Percentiles rank a stretch among this genome's conserved stretches.
These are phyloP conservation scores for Xenopus petersii DNA, from an alignment of 2,797 vertebrate species.

Conservation along the genomic window DNA sequence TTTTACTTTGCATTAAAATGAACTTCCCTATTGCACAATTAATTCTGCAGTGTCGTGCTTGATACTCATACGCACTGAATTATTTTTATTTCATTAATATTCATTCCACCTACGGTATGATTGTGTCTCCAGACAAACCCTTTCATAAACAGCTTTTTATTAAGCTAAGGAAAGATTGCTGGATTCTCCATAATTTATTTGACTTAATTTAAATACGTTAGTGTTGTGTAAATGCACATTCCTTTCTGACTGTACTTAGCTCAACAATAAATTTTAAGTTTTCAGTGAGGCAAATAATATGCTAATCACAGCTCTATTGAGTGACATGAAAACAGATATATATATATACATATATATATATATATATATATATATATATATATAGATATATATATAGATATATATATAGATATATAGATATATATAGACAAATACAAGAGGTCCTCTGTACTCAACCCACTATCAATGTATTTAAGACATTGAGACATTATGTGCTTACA, in stretches of 20 bases:
- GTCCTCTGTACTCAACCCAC: too few species aligned
- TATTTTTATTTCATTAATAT: constrained; percentile 1
- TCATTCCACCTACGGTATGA: not conserved
- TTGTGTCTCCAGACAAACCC: not conserved
- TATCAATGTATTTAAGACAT: too few species aligned
- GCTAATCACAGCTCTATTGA: too few species aligned
- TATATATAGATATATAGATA: too few species aligned
- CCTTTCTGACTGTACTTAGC: not conserved
- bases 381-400: too few species aligned
- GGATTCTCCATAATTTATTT: not conserved
- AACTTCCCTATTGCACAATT: not conserved
- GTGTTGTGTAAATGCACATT: not conserved
- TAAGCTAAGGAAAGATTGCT: not conserved
- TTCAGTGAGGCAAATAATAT: too few species aligned
- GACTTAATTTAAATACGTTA: not conserved
- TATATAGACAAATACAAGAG: too few species aligned
- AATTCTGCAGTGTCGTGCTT: not conserved
- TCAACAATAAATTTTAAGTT: too few species aligned
- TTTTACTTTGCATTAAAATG: constrained; percentile 14
- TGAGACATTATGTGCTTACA: too few species aligned
- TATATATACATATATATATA: too few species aligned
- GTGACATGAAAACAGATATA: too few species aligned
- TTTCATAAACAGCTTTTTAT: constrained; percentile 2
- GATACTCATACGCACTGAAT: not conserved
- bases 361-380: too few species aligned